Conservation (phyloP, 1,140 invertebrate genomes). For the Platorchestia sp. region DNA sequence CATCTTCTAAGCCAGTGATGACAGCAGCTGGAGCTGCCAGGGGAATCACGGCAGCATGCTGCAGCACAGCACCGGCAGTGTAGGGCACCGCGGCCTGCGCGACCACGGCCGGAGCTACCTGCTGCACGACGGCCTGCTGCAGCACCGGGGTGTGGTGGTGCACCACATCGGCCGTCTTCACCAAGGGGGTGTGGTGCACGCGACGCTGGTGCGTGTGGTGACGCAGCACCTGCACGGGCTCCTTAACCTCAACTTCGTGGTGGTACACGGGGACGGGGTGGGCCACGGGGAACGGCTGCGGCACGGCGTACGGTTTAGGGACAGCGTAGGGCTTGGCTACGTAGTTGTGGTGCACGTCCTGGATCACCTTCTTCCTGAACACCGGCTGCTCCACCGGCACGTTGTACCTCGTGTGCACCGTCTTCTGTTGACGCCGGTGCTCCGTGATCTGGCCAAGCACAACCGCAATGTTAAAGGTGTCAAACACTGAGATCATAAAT, state of each 20-base stretch:
- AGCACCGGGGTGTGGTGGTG: conserved; percentile 31
- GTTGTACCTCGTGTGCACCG: conserved; percentile 60
- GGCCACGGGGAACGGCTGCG: conserved; percentile 62
- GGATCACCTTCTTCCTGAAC: conserved; percentile 63
- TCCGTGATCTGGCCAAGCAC: conserved; percentile 61
- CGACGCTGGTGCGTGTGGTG: conserved; percentile 22
- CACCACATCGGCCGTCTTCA: conserved; percentile 16
- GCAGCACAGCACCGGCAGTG: neutral
- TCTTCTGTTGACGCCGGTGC: conserved; percentile 58
- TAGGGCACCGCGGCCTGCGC: neutral
- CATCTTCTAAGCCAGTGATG: neutral
- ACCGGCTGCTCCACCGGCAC: conserved; percentile 63
- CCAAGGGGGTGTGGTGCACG: conserved; percentile 16
- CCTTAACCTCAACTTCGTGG: conserved; percentile 31
- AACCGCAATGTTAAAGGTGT: neutral
- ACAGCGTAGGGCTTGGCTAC: conserved; percentile 53
- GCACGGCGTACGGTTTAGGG: conserved; percentile 65
- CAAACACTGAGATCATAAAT: too few relatives aligned
- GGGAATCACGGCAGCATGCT: neutral
- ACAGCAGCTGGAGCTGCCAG: neutral
- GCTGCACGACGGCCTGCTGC: neutral
- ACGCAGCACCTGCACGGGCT: conserved; percentile 36
- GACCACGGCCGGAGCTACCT: neutral
- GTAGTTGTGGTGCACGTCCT: conserved; percentile 64
- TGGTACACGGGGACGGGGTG: conserved; percentile 61